phyloP scores from a whole-genome alignment of 2,888 invertebrate species.

The Dione juno region DNA sequence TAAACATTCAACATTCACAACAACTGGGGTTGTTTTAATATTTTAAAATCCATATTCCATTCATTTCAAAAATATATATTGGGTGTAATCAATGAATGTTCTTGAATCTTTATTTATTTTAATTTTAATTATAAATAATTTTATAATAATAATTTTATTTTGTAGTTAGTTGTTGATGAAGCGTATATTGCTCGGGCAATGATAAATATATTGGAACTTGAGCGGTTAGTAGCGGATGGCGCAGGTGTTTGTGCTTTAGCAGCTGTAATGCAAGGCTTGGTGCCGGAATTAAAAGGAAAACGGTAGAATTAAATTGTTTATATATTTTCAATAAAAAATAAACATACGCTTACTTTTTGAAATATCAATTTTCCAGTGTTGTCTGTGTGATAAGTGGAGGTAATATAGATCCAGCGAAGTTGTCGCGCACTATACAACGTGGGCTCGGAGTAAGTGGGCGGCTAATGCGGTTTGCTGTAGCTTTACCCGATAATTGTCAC shows the following conservation, averaged over 20 bases:
- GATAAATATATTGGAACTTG: slow-evolving; percentile 86
- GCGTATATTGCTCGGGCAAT: slow-evolving; percentile 87
- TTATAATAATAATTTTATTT: background rate
- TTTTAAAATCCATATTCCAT: too few species aligned
- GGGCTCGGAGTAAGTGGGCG: slow-evolving; percentile 90
- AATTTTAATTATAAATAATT: too few species aligned
- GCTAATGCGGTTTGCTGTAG: slow-evolving; percentile 86
- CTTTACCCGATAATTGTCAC: slow-evolving; percentile 88
- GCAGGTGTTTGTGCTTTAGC: slow-evolving; percentile 91
- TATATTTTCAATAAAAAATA: background rate
- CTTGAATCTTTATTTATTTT: background rate
- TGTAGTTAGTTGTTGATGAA: slow-evolving; percentile 85
- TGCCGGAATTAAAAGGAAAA: slow-evolving; percentile 89
- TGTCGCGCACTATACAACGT: slow-evolving; percentile 89
- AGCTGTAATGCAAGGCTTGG: slow-evolving; percentile 88
- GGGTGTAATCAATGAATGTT: too few species aligned
- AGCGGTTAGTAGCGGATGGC: slow-evolving; percentile 91
- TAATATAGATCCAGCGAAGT: slow-evolving; percentile 90
- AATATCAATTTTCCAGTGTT: slow-evolving; percentile 78
- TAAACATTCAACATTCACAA: too few species aligned
- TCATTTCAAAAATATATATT: too few species aligned
- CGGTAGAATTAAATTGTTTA: slow-evolving; percentile 69
- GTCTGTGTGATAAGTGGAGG: slow-evolving; percentile 91
- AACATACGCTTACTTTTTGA: background rate
- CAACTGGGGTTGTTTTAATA: too few species aligned